Conservation (phyloP, 2,113 vertebrate species). For the Panthera leo region DNA sequence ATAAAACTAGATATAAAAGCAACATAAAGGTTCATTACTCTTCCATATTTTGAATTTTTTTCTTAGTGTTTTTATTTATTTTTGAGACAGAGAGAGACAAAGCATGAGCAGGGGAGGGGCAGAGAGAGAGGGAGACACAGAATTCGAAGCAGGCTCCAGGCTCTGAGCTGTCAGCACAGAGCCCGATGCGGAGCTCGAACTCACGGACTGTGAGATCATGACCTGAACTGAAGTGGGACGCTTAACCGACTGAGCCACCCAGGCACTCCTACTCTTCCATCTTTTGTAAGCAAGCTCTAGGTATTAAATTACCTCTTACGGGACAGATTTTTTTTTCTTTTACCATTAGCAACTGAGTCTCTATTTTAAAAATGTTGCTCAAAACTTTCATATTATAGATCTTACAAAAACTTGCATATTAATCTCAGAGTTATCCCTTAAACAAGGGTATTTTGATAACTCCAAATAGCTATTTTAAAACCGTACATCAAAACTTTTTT, state of each 20-base stretch:
- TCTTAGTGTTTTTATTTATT: no score
- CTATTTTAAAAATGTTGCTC: neutral
- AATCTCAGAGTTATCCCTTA: neutral
- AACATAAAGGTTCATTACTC: neutral
- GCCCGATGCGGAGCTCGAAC: no score
- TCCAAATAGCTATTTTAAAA: conserved; percentile 5
- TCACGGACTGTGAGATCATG: no score
- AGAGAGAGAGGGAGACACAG: no score
- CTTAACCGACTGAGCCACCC: no score
- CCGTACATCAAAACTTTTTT: neutral
- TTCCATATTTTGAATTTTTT: neutral
- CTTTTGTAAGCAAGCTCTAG: neutral
- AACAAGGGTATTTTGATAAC: neutral
- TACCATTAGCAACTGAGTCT: neutral
- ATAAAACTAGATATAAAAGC: neutral
- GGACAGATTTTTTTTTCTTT: neutral
- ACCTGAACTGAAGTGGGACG: no score
- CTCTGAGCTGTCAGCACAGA: no score
- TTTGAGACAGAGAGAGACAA: no score
- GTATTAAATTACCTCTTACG: neutral
- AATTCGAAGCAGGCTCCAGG: no score
- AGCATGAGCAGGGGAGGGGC: no score
- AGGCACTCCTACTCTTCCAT: neutral
- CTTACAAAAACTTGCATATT: neutral
- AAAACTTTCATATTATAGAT: neutral